Evolutionary conservation across 2,797 vertebrate species (phyloP).

Genomic region (Pseudocheirus occidentalis): DNA sequence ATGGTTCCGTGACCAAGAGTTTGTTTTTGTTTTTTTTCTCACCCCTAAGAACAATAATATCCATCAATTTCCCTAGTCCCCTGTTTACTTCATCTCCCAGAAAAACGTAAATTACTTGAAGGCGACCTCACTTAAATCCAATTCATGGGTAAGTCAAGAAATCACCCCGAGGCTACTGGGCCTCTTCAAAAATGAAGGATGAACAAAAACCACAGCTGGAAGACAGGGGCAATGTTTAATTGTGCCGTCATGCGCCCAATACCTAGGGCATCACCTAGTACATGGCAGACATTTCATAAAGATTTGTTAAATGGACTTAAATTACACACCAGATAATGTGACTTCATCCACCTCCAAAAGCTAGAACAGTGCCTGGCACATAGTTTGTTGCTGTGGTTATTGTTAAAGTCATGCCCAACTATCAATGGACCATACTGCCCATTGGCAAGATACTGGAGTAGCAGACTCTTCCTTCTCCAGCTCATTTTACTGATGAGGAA

Average conservation of each 20-base stretch:
- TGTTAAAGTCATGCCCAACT: neutral
- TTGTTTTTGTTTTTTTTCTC: slow-evolving; percentile 5
- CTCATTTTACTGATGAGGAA: neutral
- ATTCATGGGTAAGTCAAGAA: neutral
- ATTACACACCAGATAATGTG: neutral
- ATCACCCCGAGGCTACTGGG: neutral
- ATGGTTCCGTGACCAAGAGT: slow-evolving; percentile 22
- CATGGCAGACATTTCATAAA: neutral
- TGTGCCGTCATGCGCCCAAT: neutral
- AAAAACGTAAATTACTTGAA: neutral
- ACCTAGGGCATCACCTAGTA: neutral
- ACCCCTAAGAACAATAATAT: slow-evolving; percentile 18
- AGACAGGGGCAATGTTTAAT: neutral
- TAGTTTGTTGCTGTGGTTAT: no score
- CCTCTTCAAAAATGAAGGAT: neutral
- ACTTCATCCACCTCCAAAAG: neutral
- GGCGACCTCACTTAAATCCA: neutral
- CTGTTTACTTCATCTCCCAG: neutral
- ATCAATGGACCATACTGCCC: no score
- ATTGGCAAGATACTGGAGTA: neutral
- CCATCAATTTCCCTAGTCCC: slow-evolving; percentile 37
- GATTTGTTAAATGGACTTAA: neutral
- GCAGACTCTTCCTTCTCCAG: neutral
- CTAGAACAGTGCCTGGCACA: no score
- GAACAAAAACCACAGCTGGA: neutral